Conservation (phyloP, 1,140 invertebrate genomes). For the Drosophila pachea region DNA sequence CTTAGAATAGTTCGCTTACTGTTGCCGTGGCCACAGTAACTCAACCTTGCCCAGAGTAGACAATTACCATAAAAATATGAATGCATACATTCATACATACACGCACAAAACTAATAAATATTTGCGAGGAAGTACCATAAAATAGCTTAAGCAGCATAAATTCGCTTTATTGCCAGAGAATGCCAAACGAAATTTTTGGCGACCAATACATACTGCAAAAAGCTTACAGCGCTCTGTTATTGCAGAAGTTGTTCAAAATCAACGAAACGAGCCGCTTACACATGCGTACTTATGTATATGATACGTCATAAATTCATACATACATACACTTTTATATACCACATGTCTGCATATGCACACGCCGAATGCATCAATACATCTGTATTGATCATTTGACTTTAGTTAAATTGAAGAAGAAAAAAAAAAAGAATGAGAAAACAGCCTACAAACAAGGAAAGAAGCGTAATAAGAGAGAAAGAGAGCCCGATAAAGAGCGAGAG, state of each 20-base stretch:
- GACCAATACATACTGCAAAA: constrained; percentile 34
- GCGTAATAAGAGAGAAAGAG: constrained; percentile 22
- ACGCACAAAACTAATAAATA: constrained; percentile 19
- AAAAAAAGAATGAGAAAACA: constrained; percentile 30
- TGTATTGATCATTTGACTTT: constrained; percentile 29
- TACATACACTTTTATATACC: background rate
- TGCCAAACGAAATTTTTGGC: constrained; percentile 25
- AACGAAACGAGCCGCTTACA: constrained; percentile 29
- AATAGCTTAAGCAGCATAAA: constrained; percentile 34
- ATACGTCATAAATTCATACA: constrained; percentile 6
- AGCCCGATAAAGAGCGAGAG: constrained; percentile 28
- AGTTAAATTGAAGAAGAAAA: constrained; percentile 45
- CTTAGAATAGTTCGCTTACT: constrained; percentile 20
- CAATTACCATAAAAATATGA: constrained; percentile 26
- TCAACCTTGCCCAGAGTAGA: constrained; percentile 58
- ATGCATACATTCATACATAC: background rate
- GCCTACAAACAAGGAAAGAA: constrained; percentile 52
- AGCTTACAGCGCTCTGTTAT: constrained; percentile 22
- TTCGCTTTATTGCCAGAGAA: constrained; percentile 31
- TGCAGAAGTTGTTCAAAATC: constrained; percentile 36
- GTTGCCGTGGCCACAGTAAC: constrained; percentile 41
- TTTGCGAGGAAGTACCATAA: constrained; percentile 22
- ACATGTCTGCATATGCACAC: constrained; percentile 2
- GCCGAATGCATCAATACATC: constrained; percentile 19
- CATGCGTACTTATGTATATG: constrained; percentile 23